Percentiles rank a stretch among this genome's conserved stretches.
Evolutionary conservation across 37 sponge, comb jelly and placozoan species (phyloP).

Genomic region (Aplysina aerophoba): DNA sequence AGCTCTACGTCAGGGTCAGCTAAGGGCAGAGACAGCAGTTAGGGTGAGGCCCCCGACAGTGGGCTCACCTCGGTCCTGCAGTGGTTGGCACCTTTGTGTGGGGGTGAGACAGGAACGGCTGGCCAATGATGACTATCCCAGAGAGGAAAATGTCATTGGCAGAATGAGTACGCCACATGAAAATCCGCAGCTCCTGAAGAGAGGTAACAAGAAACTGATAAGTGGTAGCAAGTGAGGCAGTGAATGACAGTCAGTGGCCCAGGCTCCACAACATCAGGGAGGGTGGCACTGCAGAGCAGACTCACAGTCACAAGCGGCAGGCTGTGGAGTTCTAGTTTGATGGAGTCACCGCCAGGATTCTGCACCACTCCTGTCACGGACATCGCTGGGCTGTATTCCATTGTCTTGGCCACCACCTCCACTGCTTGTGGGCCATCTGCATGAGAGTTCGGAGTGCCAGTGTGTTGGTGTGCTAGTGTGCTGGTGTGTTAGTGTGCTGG

Average conservation of each 20-base stretch:
- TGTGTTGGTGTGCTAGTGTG: background rate
- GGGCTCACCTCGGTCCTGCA: background rate
- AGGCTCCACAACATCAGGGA: too few species aligned
- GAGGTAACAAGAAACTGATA: too few species aligned
- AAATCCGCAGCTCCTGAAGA: constrained; percentile 1
- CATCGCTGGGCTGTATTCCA: background rate
- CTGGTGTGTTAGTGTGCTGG: background rate
- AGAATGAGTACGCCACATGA: background rate
- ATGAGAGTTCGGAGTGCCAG: constrained; percentile 14
- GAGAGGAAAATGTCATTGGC: background rate
- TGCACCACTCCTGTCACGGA: constrained; percentile 9
- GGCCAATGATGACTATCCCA: constrained; percentile 3
- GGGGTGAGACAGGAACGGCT: background rate
- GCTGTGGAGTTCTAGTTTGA: background rate
- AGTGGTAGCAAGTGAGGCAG: constrained; percentile 51
- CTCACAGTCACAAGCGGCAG: constrained; percentile 12
- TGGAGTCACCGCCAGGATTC: background rate
- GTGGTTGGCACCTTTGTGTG: background rate
- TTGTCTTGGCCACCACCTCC: constrained; percentile 11
- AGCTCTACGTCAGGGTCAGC: too few species aligned
- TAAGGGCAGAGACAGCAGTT: too few species aligned
- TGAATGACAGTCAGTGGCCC: constrained; percentile 28
- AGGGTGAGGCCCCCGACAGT: background rate
- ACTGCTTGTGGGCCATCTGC: constrained; percentile 39
- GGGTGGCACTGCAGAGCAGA: constrained; percentile 27